A percentile compares a stretch with the other conserved stretches of the same genome.
Conservation (phyloP, 2,113 vertebrate species). For the Pelobates fuscus region DNA sequence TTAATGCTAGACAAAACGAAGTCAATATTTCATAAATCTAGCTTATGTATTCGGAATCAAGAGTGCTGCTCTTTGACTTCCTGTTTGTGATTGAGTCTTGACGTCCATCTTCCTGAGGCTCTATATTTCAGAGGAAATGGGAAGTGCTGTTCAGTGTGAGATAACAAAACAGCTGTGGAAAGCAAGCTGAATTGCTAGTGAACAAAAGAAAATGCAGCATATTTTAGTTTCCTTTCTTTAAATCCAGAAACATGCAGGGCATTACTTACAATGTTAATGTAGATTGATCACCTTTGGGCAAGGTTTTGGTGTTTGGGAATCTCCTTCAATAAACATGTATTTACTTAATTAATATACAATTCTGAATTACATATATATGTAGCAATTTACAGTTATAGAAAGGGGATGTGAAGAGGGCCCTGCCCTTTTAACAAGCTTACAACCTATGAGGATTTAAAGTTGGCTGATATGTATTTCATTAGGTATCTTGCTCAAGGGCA, state of each 20-base stretch:
- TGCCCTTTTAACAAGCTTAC: too few relatives aligned
- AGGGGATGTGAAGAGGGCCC: too few relatives aligned
- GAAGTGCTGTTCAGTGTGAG: constrained; percentile 60
- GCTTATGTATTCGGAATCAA: constrained; percentile 5
- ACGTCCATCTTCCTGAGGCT: constrained; percentile 23
- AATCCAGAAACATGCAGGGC: constrained; percentile 7
- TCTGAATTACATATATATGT: too few relatives aligned
- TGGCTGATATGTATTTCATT: too few relatives aligned
- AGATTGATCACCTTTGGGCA: neutral
- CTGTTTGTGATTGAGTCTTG: constrained; percentile 51
- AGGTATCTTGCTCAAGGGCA: too few relatives aligned
- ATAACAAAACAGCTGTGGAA: constrained; percentile 52
- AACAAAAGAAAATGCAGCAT: constrained; percentile 26
- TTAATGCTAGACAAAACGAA: constrained; percentile 18
- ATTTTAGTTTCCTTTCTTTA: constrained; percentile 35
- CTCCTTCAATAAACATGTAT: neutral
- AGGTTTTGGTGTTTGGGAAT: neutral
- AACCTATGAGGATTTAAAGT: too few relatives aligned
- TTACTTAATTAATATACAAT: too few relatives aligned
- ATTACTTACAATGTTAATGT: neutral
- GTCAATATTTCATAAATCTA: constrained; percentile 40
- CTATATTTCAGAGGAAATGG: constrained; percentile 62
- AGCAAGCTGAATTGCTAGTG: neutral
- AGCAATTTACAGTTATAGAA: too few relatives aligned
- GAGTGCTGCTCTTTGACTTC: constrained; percentile 52